phyloP scores from a whole-genome alignment of 2,888 invertebrate species.

The Eupithecia abbreviata region DNA sequence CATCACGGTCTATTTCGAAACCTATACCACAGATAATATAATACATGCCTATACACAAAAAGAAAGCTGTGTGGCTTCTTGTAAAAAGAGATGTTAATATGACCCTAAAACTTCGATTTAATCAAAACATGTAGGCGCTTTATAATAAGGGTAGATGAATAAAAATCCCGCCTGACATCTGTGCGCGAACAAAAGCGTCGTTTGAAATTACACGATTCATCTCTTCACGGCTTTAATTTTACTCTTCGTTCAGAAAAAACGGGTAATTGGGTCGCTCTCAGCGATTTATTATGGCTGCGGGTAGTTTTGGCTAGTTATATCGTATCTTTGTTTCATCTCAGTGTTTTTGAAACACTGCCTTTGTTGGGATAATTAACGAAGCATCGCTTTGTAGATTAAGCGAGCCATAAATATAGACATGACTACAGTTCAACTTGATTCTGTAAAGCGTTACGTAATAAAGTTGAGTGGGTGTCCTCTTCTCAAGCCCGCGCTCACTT shows the following conservation, averaged over 20 bases:
- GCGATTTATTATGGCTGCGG: conserved; percentile 46
- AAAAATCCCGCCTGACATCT: conserved; percentile 62
- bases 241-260: conserved; percentile 66
- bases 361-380: not conserved
- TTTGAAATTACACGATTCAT: conserved; percentile 77
- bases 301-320: conserved; percentile 32
- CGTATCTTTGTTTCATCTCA: conserved; percentile 2
- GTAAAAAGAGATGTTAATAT: not conserved
- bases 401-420: not conserved
- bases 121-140: conserved; percentile 40
- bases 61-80: too few relatives aligned
- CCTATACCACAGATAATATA: too few relatives aligned
- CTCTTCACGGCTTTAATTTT: conserved; percentile 67
- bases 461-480: not conserved
- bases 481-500: not conserved
- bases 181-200: conserved; percentile 64
- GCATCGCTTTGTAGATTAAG: not conserved
- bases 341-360: not conserved
- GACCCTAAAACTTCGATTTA: not conserved
- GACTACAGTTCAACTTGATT: too few relatives aligned
- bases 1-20: not conserved
- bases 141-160: conserved; percentile 48
- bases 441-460: not conserved
- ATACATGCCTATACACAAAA: too few relatives aligned
- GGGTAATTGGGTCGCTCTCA: conserved; percentile 68